phyloP scores from a whole-genome alignment of 1,140 invertebrate species.

The Ooceraea biroi region DNA sequence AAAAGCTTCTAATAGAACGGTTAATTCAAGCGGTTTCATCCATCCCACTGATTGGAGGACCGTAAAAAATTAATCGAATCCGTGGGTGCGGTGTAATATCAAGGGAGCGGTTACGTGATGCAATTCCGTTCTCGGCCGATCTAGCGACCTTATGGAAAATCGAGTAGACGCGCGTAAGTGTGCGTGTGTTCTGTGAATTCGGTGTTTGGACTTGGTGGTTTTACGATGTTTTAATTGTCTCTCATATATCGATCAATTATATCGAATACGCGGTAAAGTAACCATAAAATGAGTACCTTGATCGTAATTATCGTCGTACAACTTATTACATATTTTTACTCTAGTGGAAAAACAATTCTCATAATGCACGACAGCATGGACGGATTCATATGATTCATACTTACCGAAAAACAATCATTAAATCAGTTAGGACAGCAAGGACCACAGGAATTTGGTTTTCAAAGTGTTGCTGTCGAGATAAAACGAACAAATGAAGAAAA shows the following conservation, averaged over 20 bases:
- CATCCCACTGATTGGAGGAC: constrained; percentile 48
- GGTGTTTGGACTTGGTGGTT: constrained; percentile 41
- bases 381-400: not conserved
- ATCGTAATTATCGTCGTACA: constrained; percentile 33
- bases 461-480: not conserved
- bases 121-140: constrained; percentile 54
- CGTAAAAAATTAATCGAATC: constrained; percentile 63
- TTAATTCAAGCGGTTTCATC: constrained; percentile 58
- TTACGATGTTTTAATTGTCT: constrained; percentile 52
- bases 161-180: constrained; percentile 30
- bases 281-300: constrained; percentile 48
- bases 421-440: too few relatives aligned
- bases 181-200: not conserved
- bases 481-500: not conserved
- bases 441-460: too few relatives aligned
- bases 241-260: constrained; percentile 51
- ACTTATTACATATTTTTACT: constrained; percentile 18
- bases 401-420: too few relatives aligned
- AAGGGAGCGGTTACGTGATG: constrained; percentile 61
- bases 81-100: constrained; percentile 56
- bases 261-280: constrained; percentile 35
- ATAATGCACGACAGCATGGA: not conserved
- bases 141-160: constrained; percentile 56
- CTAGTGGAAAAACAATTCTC: not conserved
- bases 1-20: constrained; percentile 61